Evolutionary conservation across 2,888 invertebrate species (phyloP).

Genomic region (Rugalucina vietnamica): DNA sequence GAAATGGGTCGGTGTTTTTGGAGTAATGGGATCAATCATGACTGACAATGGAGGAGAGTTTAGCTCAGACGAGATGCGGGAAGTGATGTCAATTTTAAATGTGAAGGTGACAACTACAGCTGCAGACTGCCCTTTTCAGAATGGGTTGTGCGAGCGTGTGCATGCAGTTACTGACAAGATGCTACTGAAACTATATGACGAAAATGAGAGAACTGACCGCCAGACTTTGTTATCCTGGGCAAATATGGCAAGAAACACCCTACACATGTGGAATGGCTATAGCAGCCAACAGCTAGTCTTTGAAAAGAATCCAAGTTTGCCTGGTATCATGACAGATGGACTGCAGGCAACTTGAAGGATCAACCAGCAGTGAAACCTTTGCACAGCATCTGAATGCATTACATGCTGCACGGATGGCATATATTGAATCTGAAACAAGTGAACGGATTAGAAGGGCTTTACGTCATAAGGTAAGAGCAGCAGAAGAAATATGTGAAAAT

Average conservation of each 20-base stretch:
- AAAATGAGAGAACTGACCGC: too few species aligned
- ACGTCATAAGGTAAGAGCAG: constrained; percentile 42
- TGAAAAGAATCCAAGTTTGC: constrained; percentile 39
- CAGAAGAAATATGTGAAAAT: constrained; percentile 50
- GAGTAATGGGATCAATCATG: constrained; percentile 30
- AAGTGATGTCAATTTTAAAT: constrained; percentile 28
- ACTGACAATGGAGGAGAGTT: constrained; percentile 57
- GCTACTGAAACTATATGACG: too few species aligned
- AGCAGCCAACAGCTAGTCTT: constrained; percentile 44
- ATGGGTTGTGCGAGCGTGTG: too few species aligned
- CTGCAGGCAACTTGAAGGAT: constrained; percentile 45
- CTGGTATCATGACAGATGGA: constrained; percentile 27
- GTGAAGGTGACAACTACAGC: background rate
- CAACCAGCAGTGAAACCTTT: constrained; percentile 43
- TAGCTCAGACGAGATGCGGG: constrained; percentile 40
- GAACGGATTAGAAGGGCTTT: constrained; percentile 58
- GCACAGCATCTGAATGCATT: constrained; percentile 51
- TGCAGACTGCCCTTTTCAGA: too few species aligned
- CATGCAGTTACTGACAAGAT: too few species aligned
- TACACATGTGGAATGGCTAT: constrained; percentile 42
- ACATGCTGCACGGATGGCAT: constrained; percentile 46
- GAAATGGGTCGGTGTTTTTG: constrained; percentile 45
- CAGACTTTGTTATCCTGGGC: constrained; percentile 36
- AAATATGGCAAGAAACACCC: constrained; percentile 37
- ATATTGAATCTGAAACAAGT: constrained; percentile 49